Base-by-base conservation (phyloP, 1,140 invertebrate species). In the Formica exsecta region DNA sequence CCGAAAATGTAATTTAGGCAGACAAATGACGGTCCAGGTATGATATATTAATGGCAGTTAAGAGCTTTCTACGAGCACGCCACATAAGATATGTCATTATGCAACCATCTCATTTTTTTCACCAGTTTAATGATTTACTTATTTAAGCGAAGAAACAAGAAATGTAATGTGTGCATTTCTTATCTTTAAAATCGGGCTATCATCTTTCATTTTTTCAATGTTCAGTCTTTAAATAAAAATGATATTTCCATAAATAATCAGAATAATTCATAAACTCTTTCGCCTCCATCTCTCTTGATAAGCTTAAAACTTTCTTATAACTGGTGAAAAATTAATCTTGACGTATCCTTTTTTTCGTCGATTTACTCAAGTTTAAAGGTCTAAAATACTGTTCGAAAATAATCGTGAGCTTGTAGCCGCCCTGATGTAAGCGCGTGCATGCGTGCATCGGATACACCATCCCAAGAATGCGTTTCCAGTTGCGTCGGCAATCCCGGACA, bases 1-100 rank as follows among this genome's bases (percentile, higher is more conserved):
- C 70, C 79, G 79, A 83, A 83, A 83, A 83, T 74, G 68, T 74
- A 83, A 83, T 83, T 83, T 83, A 36, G 68, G 25, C 54, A 73
- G 38, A 83, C 68, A 73, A 83, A 83, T 83, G 68, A 83, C 79
- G 79, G 79, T 83, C 25, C 57, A 11, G n/a, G n/a, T 70, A 29
- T 83, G 68, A 83, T 83, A 54, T 61, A 83, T 73, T 61, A 74
- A n/a, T 57, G 54, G n/a, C 48, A 57, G 13, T 80, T 73, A 48
- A 54, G 8, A 2, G 13, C 36, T 65, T 48, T 83, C 19, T 59
- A 41, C 59, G n/a, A 86, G 19, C 29, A 83, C 19, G 41, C 44
- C 16, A 25, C 38, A 6, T 70, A 64, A 73, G 25, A 73, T 80
- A 79, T 73, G 80, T 70, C 51, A 65, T 64, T 83, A 71, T 25